Evolutionary conservation across 2,888 invertebrate genomes (phyloP), one percentile per base, ranked within the genome.

Genomic region (Plemyria rubiginata): DNA sequence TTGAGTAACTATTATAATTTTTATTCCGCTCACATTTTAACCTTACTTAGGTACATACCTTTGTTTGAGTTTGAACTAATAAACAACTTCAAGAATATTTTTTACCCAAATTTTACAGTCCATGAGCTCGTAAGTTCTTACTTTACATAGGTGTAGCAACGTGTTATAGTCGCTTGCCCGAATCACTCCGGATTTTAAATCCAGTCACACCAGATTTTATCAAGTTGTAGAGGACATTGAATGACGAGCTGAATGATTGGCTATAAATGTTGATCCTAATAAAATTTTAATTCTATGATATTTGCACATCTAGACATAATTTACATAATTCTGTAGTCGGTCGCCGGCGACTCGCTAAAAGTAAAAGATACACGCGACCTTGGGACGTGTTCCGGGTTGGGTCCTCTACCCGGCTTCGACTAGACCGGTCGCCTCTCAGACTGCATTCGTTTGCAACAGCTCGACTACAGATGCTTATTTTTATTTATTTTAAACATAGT

Each of bases 341-440:
- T 48, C 58, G 40, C 22, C 52, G 63, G 63, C 51, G 73, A 74
- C 73, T 77, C 70, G 72, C 76, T 85, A 83, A 81, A 85, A 86
- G 84, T 85, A 85, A 87, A 74, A 86, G 81, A 88, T 85, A 86
- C 82, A 67, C 71, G 78, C 79, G 87, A 85, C 92, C 92, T 91
- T 91, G 90, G 77, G 72, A 75, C 79, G 73, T 79, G 85, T 90
- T 91, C 90, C 91, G 90, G 89, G 90, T 91, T 82, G 80, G 79
- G 74, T 81, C 78, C 81, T 77, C 82, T 77, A 75, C 77, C 71
- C 75, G 54, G 16, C 32, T 38, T 49, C 48, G 56, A 43, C 45
- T 50, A 51, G 80, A 84, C 87, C 87, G 86, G 85, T 85, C 82
- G 80, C 73, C 70, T 50, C 60, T 41, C 58, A 9, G n/a, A 52